These are phyloP conservation scores for Drosophila erecta DNA, from an alignment of 1,140 invertebrate genomes.

Conservation along the genomic window DNA sequence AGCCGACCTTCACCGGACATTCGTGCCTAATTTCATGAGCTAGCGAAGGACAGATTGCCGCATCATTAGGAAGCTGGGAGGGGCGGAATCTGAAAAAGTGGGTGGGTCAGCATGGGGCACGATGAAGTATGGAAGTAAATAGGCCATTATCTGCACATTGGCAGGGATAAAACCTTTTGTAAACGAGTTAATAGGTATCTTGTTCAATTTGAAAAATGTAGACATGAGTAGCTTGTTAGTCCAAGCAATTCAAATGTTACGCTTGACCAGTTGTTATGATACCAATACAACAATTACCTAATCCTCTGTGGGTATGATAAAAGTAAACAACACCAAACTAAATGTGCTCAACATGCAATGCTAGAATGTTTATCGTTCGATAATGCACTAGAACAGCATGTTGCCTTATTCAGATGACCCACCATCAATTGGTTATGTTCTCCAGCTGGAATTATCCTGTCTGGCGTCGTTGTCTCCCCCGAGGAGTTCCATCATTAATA, in stretches of 20 bases:
- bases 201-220: neutral
- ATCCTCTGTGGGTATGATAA: too few species aligned
- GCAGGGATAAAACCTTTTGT: neutral
- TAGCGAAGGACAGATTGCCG: constrained; percentile 63
- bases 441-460: constrained; percentile 30
- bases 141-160: constrained; percentile 6
- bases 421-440: constrained; percentile 36
- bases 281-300: neutral
- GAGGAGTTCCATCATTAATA: constrained; percentile 60
- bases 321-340: neutral
- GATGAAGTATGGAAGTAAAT: too few species aligned
- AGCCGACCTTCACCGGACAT: constrained; percentile 52
- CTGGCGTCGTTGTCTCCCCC: constrained; percentile 17
- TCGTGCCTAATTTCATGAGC: constrained; percentile 76
- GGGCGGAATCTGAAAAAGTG: constrained; percentile 1
- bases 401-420: constrained; percentile 11
- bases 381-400: constrained; percentile 2
- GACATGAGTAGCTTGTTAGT: too few species aligned
- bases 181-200: constrained; percentile 10
- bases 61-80: constrained; percentile 56
- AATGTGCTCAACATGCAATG: neutral
- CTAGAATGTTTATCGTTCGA: neutral
- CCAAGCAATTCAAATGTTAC: too few species aligned
- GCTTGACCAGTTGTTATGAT: too few species aligned
- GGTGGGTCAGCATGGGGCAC: too few species aligned